A percentile compares a stretch with the other conserved stretches of the same genome.
Evolutionary conservation across 2,113 vertebrate genomes (phyloP).

Genomic region (Ardeotis arabs): DNA sequence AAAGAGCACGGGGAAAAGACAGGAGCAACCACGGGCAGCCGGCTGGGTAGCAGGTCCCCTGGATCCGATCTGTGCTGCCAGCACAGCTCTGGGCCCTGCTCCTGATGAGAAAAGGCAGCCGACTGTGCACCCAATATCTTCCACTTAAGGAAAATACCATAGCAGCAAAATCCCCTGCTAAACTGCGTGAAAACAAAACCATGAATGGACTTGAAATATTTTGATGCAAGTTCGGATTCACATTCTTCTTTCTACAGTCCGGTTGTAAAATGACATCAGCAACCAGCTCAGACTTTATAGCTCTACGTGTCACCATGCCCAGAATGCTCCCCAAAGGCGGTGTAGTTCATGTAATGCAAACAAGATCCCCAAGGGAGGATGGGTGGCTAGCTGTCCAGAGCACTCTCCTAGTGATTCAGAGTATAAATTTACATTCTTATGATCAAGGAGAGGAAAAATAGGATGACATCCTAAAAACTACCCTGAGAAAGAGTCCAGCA

Average conservation of each 20-base stretch:
- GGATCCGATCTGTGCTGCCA: neutral
- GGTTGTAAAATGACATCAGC: constrained; percentile 9
- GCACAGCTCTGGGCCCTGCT: neutral
- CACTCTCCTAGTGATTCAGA: neutral
- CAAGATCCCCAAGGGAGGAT: neutral
- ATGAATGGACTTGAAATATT: neutral
- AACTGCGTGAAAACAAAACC: neutral
- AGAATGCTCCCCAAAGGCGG: neutral
- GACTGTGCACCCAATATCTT: neutral
- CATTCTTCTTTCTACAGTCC: neutral
- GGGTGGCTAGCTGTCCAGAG: neutral
- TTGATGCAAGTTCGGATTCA: neutral
- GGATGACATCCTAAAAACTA: neutral
- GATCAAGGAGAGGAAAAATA: neutral
- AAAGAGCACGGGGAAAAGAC: neutral
- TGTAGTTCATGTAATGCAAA: neutral
- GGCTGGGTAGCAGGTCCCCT: neutral
- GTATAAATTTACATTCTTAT: neutral
- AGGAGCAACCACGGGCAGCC: neutral
- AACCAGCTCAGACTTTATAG: neutral
- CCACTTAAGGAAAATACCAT: neutral
- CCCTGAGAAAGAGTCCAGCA: neutral
- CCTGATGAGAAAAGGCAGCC: neutral
- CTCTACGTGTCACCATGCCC: neutral
- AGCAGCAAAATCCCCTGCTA: neutral